phyloP scores from a whole-genome alignment of 2,113 vertebrate genomes.

The Aleadryas rufinucha region DNA sequence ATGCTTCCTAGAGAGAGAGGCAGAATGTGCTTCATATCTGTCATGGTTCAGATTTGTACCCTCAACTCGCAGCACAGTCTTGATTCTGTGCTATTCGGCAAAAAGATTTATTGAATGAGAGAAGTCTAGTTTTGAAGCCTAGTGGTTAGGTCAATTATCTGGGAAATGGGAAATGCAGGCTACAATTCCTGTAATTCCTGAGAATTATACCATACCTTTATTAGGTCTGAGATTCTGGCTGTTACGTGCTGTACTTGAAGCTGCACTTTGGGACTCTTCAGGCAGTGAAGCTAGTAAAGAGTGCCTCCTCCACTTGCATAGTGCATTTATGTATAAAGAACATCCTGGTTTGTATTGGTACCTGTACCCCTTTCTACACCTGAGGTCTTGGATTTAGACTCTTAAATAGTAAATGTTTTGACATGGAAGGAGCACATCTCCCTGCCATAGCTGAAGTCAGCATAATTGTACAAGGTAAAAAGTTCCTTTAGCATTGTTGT shows the following conservation, averaged over 20 bases:
- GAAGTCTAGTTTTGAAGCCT: background rate
- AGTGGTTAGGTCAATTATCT: background rate
- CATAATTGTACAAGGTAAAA: background rate
- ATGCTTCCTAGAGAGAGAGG: background rate
- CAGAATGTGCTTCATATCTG: background rate
- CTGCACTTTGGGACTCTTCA: background rate
- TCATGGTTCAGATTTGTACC: background rate
- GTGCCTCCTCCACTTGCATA: background rate
- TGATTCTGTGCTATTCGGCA: background rate
- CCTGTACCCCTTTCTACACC: background rate
- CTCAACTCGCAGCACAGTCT: background rate
- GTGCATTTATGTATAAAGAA: background rate
- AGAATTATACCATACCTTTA: background rate
- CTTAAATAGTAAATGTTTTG: background rate
- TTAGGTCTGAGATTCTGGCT: background rate
- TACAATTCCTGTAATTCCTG: background rate
- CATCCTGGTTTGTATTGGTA: background rate
- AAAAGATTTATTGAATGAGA: background rate
- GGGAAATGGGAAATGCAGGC: background rate
- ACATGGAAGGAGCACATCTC: background rate
- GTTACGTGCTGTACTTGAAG: background rate
- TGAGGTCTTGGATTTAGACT: background rate
- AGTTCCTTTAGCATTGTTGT: background rate
- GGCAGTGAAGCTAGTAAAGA: background rate
- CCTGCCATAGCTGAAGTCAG: background rate